phyloP scores from a whole-genome alignment of 1,140 invertebrate species.

The Brachionus sp. region DNA sequence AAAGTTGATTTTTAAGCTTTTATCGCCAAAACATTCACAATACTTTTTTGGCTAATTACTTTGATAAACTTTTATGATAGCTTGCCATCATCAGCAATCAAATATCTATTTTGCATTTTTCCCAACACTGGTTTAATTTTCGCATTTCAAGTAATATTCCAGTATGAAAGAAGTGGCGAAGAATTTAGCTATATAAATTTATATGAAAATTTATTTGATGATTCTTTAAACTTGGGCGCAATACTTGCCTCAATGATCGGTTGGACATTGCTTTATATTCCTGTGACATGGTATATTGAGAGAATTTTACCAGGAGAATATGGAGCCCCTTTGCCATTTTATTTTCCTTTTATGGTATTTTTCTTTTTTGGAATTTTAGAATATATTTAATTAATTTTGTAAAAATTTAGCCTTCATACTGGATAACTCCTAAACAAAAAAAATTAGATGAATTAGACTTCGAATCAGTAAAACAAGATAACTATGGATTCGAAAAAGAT shows the following conservation, averaged over 20 bases:
- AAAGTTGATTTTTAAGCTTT: not conserved
- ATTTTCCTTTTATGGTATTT: constrained; percentile 59
- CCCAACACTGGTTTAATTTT: constrained; percentile 27
- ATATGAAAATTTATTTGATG: constrained; percentile 39
- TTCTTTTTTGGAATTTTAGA: constrained; percentile 60
- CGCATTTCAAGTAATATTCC: constrained; percentile 29
- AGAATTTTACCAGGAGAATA: constrained; percentile 65
- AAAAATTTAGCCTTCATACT: not conserved
- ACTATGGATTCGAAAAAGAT: constrained; percentile 43
- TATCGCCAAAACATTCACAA: constrained; percentile 28
- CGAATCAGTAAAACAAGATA: not conserved
- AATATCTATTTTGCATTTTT: constrained; percentile 44
- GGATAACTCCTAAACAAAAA: not conserved
- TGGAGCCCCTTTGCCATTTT: constrained; percentile 62
- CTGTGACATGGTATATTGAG: constrained; percentile 66
- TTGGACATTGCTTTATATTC: constrained; percentile 61
- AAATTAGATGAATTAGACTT: not conserved
- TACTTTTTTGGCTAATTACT: constrained; percentile 36
- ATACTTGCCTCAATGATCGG: constrained; percentile 56
- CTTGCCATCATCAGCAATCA: constrained; percentile 24
- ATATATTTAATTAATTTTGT: constrained; percentile 50
- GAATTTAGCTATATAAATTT: not conserved
- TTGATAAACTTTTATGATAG: constrained; percentile 40
- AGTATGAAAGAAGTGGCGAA: constrained; percentile 34
- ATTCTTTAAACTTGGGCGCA: constrained; percentile 6